A percentile compares a stretch with the other conserved stretches of the same genome.
These are phyloP conservation scores for Macquaria australasica DNA, from an alignment of 2,113 vertebrate species.

Conservation along the genomic window DNA sequence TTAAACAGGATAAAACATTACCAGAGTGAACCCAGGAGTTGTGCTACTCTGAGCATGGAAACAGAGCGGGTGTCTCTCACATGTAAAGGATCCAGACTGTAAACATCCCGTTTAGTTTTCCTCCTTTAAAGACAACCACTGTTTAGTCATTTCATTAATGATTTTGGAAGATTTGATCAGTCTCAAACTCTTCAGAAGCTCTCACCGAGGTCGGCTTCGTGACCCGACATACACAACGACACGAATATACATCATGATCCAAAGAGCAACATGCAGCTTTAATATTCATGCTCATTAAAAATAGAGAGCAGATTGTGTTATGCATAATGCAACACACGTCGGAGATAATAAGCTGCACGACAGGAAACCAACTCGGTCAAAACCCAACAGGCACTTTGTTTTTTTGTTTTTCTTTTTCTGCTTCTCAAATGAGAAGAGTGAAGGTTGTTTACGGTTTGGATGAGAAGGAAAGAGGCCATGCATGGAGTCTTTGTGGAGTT, in stretches of 20 bases:
- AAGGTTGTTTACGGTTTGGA: conserved; percentile 26
- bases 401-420: background rate
- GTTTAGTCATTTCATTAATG: background rate
- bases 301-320: conserved; percentile 58
- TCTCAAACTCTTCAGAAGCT: background rate
- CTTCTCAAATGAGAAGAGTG: background rate
- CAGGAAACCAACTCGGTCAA: conserved; percentile 43
- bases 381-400: conserved; percentile 32
- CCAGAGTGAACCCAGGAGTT: background rate
- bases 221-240: conserved; percentile 8
- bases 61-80: background rate
- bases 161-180: background rate
- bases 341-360: conserved; percentile 21
- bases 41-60: background rate
- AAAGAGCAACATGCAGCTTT: conserved; percentile 20
- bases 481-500: background rate
- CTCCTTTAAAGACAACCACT: background rate
- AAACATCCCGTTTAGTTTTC: background rate
- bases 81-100: background rate
- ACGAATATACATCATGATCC: conserved; percentile 24
- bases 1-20: background rate
- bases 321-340: conserved; percentile 45
- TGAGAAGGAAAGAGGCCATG: background rate
- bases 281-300: conserved; percentile 56
- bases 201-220: background rate